These are phyloP conservation scores for Darevskia mixta DNA, from an alignment of 2,797 vertebrate species.

Conservation along the genomic window DNA sequence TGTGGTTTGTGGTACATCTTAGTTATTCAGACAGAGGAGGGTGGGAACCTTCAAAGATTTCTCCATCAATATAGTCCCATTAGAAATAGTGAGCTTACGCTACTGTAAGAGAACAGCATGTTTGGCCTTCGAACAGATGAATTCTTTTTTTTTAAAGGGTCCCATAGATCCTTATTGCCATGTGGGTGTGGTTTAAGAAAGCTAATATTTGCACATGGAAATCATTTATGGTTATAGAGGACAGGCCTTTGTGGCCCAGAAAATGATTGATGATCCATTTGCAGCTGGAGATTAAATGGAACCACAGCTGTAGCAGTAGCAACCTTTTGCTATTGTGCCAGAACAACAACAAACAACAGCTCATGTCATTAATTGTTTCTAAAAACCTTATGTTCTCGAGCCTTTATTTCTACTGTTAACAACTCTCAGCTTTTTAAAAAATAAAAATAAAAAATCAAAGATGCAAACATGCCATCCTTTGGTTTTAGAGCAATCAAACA, in stretches of 20 bases:
- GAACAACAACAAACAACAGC: slow-evolving; percentile 18
- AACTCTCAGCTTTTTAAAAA: background rate
- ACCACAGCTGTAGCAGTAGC: slow-evolving; percentile 33
- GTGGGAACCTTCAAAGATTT: slow-evolving; percentile 34
- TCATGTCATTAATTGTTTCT: slow-evolving; percentile 33
- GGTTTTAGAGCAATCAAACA: slow-evolving; percentile 1
- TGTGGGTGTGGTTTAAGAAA: slow-evolving; percentile 46
- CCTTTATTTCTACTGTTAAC: slow-evolving; percentile 36
- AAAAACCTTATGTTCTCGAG: slow-evolving; percentile 20
- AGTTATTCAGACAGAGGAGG: slow-evolving; percentile 36
- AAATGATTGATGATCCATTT: slow-evolving; percentile 53
- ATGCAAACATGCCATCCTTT: background rate
- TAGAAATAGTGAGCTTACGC: slow-evolving; percentile 24
- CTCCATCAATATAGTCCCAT: slow-evolving; percentile 16
- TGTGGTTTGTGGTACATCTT: slow-evolving; percentile 61
- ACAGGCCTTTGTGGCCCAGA: slow-evolving; percentile 45
- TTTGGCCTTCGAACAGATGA: slow-evolving; percentile 45
- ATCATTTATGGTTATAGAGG: slow-evolving; percentile 37
- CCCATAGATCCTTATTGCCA: slow-evolving; percentile 45
- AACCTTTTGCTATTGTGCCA: slow-evolving; percentile 46
- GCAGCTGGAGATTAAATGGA: slow-evolving; percentile 49
- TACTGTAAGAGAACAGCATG: slow-evolving; percentile 55
- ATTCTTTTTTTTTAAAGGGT: slow-evolving; percentile 31
- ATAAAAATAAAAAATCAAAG: background rate
- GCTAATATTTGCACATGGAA: slow-evolving; percentile 63